These are phyloP conservation scores for Melospiza georgiana DNA, from an alignment of 2,113 vertebrate species.

Conservation along the genomic window DNA sequence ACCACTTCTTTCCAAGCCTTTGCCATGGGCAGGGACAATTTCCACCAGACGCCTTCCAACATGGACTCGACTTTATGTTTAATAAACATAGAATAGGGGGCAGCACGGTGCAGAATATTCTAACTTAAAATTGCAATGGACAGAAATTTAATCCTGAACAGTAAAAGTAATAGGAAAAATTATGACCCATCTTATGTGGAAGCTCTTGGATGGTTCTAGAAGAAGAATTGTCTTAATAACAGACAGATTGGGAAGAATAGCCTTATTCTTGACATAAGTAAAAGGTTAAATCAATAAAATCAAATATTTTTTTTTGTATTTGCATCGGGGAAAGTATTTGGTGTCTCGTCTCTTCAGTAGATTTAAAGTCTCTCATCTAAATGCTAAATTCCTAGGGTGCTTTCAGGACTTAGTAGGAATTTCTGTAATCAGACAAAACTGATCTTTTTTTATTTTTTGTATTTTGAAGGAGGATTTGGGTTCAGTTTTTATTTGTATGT, in stretches of 20 bases:
- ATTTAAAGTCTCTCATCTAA: not conserved
- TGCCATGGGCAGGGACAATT: not conserved
- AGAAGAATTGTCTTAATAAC: not conserved
- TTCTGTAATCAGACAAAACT: not conserved
- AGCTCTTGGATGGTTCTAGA: not conserved
- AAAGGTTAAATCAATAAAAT: not conserved
- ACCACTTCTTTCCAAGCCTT: not conserved
- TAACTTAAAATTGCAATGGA: not conserved
- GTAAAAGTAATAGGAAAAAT: not conserved
- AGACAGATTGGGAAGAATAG: not conserved
- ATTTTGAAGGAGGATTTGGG: not conserved
- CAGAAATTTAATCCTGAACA: not conserved
- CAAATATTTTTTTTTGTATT: fast-evolving
- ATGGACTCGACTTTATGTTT: fast-evolving
- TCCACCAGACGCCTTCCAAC: not conserved
- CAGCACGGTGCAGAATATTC: not conserved
- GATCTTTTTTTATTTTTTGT: not conserved
- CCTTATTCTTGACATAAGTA: not conserved
- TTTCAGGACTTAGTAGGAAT: not conserved
- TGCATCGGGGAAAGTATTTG: fast-evolving
- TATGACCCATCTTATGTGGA: not conserved
- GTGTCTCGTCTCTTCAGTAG: not conserved
- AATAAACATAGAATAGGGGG: not conserved
- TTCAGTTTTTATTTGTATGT: not conserved
- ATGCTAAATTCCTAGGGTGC: not conserved